phyloP scores from a whole-genome alignment of 2,888 invertebrate species.

The Acanthosoma haemorrhoidale region DNA sequence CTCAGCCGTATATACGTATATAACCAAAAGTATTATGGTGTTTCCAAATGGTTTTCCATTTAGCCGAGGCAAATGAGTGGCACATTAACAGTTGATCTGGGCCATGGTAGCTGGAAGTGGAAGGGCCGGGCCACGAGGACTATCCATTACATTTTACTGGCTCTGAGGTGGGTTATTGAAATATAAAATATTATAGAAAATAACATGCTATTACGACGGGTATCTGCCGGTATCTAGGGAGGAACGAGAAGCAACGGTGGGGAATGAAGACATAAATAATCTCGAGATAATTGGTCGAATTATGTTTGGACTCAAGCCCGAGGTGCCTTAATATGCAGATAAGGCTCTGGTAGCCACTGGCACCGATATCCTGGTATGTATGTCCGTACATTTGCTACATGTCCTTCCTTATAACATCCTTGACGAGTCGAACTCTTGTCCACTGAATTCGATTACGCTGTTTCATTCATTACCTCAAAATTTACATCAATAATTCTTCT shows the following conservation, averaged over 20 bases:
- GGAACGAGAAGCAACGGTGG: background rate
- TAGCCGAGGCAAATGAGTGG: background rate
- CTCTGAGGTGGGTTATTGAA: background rate
- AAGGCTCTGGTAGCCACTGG: slow-evolving; percentile 25
- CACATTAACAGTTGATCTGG: background rate
- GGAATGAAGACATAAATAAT: slow-evolving; percentile 37
- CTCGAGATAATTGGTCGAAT: slow-evolving; percentile 34
- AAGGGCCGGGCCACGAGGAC: background rate
- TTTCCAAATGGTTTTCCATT: no score
- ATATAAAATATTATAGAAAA: slow-evolving; percentile 20
- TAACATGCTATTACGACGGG: slow-evolving; percentile 3
- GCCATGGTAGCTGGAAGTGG: no score
- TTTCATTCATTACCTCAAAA: no score
- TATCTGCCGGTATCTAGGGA: slow-evolving; percentile 9
- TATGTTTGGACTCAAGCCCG: slow-evolving; percentile 29
- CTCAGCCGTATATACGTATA: no score
- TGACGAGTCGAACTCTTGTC: no score
- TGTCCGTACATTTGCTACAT: no score
- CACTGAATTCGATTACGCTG: no score
- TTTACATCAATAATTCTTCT: no score
- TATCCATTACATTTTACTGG: slow-evolving; percentile 11
- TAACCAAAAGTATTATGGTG: no score
- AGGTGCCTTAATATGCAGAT: slow-evolving; percentile 35
- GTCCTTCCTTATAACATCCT: no score
- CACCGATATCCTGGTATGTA: no score